Evolutionary conservation across 1,140 invertebrate species (phyloP).

Genomic region (Drosophila oshimai): DNA sequence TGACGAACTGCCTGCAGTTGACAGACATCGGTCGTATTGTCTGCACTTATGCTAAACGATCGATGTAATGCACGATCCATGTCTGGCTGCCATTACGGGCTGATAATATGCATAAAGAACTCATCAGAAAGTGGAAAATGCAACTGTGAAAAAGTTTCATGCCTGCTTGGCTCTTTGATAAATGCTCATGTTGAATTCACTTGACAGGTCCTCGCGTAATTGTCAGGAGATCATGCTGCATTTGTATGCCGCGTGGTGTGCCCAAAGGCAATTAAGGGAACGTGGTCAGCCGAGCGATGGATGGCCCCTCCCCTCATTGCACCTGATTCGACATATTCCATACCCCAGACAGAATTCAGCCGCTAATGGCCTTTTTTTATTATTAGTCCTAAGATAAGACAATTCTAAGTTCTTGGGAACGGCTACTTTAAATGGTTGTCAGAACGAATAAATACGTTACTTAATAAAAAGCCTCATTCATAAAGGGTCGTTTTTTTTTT

Average conservation of each 20-base stretch:
- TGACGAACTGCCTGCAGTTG: slow-evolving; percentile 25
- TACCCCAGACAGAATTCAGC: background rate
- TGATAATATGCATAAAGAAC: slow-evolving; percentile 37
- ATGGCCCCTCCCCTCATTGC: slow-evolving; percentile 3
- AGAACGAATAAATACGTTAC: background rate
- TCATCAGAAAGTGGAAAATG: slow-evolving; percentile 30
- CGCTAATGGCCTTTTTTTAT: slow-evolving; percentile 13
- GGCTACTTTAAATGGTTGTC: background rate
- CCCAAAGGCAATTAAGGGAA: slow-evolving; percentile 31
- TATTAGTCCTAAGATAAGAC: background rate
- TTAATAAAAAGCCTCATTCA: slow-evolving; percentile 7
- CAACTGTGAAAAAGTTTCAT: slow-evolving; percentile 41
- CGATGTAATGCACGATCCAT: slow-evolving; percentile 25
- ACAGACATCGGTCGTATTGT: slow-evolving; percentile 28
- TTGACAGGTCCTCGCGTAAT: slow-evolving; percentile 26
- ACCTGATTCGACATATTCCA: slow-evolving; percentile 2
- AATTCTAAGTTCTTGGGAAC: slow-evolving; percentile 22
- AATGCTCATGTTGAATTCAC: slow-evolving; percentile 21
- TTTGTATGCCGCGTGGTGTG: slow-evolving; percentile 34
- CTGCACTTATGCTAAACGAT: slow-evolving; percentile 39
- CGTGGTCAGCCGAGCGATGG: slow-evolving; percentile 34
- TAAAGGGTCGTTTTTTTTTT: background rate
- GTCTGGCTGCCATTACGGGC: slow-evolving; percentile 28
- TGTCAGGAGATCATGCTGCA: slow-evolving; percentile 28
- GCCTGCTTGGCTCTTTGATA: slow-evolving; percentile 37